These are phyloP conservation scores for Torymus auratus DNA, from an alignment of 2,888 invertebrate genomes.

Conservation along the genomic window DNA sequence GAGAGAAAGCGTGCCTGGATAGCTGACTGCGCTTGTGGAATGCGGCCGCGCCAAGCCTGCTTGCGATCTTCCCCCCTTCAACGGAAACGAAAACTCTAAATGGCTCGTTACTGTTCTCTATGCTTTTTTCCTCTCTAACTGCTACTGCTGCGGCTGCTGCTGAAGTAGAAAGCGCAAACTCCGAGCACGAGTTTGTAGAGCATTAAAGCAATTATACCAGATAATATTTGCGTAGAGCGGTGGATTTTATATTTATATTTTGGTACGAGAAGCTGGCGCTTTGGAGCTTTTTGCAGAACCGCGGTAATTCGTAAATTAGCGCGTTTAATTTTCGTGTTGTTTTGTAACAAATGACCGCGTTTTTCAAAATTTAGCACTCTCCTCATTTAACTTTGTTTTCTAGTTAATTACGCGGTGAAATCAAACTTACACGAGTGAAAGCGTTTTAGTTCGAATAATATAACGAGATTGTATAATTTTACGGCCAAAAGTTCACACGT, in stretches of 20 bases:
- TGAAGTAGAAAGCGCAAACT: neutral
- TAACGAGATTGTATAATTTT: too few relatives aligned
- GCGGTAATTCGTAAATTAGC: too few relatives aligned
- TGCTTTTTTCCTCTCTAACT: too few relatives aligned
- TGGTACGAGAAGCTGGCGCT: neutral
- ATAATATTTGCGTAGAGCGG: neutral
- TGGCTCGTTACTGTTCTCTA: constrained; percentile 24
- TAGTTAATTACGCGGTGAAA: too few relatives aligned
- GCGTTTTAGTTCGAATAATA: too few relatives aligned
- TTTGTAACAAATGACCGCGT: too few relatives aligned
- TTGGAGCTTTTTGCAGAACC: too few relatives aligned
- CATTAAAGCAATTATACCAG: neutral
- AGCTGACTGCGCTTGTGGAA: constrained; percentile 22
- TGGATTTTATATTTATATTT: neutral
- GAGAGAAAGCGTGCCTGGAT: neutral
- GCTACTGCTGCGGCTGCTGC: too few relatives aligned
- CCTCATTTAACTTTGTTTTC: too few relatives aligned
- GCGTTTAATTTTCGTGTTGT: neutral
- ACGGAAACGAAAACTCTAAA: constrained; percentile 26
- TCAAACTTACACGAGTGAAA: too few relatives aligned
- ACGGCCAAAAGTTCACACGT: too few relatives aligned
- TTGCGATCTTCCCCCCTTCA: neutral
- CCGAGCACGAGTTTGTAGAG: neutral
- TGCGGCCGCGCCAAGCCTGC: neutral
- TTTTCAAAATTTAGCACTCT: too few relatives aligned